Base-by-base conservation (phyloP, 2,888 invertebrate species). In the Petrolisthes cinctipes region DNA sequence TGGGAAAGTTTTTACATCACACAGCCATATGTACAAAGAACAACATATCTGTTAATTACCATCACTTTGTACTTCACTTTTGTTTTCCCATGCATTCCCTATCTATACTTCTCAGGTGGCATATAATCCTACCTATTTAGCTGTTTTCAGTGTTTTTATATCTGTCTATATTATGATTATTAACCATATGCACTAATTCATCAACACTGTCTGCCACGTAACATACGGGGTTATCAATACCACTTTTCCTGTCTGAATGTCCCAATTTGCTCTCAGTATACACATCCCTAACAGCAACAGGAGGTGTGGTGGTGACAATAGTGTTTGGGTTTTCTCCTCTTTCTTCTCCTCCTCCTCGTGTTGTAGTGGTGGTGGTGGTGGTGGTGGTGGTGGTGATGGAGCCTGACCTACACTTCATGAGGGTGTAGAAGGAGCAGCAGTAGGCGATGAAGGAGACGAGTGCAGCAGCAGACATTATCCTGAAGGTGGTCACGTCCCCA, bases 201-300 rank as follows among this genome's bases (percentile, higher is more conserved):
- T 37, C 37, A 37, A 37, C 37, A 6, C 14, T 71, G n/a, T 54
- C 53, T 20, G 71, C 61, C 51, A 11, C 14, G 11, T 20, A 20
- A 20, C 66, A 81, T 14, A 61, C 57, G 14, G 81, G 81, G 61
- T 81, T 81, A 81, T 81, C 81, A 81, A 81, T 81, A n/a, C 81
- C 81, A 5, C 14, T 37, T 11, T 23, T 61, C 37, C 11, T 76
- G 14, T 11, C 51, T 37, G 37, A 9, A 14, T 51, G 51, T 11
- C 53, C 75, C 17, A 53, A 5, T 14, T 4, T 9, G 5, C 51
- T 5, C 51, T 37, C 23, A 17, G 57, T 23, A 56, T 56, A 20
- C 57, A 20, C 81, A 9, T 17, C 37, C 7, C n/a, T 66, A 37
- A 37, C 37, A 37, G 2, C 37, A 37, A 37, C 37, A 37, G 37